phyloP scores from a whole-genome alignment of 2,888 invertebrate genomes.

The Dicranocentrus wangi region DNA sequence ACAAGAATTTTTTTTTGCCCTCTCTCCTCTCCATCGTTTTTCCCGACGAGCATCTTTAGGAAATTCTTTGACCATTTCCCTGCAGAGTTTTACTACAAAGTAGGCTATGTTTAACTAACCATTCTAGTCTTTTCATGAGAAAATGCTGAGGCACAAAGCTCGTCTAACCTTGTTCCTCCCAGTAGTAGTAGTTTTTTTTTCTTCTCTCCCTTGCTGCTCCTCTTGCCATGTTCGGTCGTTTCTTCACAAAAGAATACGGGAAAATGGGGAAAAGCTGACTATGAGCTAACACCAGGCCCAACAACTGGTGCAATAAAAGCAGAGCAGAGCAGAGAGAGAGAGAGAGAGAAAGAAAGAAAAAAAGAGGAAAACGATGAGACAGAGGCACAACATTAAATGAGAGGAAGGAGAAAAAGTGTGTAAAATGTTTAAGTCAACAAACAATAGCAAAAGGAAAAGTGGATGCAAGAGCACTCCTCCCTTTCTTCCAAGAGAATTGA shows the following conservation, averaged over 20 bases:
- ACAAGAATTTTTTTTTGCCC: no score
- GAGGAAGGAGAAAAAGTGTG: constrained; percentile 27
- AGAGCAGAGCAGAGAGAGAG: not conserved
- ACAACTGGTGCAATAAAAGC: not conserved
- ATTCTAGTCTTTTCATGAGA: not conserved
- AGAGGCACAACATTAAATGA: not conserved
- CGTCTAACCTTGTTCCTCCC: no score
- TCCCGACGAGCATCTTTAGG: no score
- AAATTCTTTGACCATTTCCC: no score
- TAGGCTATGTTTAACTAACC: constrained; percentile 1
- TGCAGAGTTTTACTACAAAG: no score
- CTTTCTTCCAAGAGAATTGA: constrained; percentile 22
- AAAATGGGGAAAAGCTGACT: not conserved
- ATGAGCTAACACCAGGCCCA: not conserved
- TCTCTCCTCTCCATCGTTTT: no score
- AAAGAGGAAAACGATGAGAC: not conserved
- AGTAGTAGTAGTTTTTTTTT: not conserved
- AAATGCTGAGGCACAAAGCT: no score
- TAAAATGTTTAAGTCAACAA: constrained; percentile 50
- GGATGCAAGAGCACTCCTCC: constrained; percentile 47
- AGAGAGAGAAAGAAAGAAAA: not conserved
- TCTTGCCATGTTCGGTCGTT: not conserved
- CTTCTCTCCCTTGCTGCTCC: not conserved
- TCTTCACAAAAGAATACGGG: no score
- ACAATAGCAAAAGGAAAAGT: constrained; percentile 47